Evolutionary conservation across 2,113 vertebrate species (phyloP).

Genomic region (Ciconia stormi): DNA sequence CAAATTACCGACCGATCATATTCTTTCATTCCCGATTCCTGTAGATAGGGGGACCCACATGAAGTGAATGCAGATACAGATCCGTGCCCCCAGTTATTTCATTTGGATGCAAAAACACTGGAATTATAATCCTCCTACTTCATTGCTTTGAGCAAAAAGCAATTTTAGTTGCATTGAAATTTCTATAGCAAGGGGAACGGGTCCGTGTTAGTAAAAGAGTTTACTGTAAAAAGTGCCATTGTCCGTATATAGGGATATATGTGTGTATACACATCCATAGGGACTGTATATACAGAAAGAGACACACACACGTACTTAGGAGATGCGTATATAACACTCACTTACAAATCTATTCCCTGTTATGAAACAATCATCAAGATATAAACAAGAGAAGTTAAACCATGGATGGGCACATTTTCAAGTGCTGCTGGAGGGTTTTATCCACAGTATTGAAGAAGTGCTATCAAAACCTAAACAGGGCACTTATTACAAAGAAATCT

Average conservation of each 20-base stretch:
- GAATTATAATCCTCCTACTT: neutral
- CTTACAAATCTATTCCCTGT: constrained; percentile 42
- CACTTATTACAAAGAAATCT: constrained; percentile 50
- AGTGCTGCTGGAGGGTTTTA: constrained; percentile 36
- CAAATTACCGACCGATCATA: neutral
- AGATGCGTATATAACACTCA: constrained; percentile 33
- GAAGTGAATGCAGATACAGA: neutral
- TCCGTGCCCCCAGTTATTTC: neutral
- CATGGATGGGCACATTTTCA: constrained; percentile 3
- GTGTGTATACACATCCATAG: neutral
- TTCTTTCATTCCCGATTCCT: neutral
- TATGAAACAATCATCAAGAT: constrained; percentile 47
- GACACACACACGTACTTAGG: constrained; percentile 19
- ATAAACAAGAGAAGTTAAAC: constrained; percentile 58
- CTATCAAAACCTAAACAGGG: constrained; percentile 55
- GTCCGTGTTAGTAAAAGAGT: neutral
- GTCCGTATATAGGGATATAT: neutral
- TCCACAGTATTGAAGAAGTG: constrained; percentile 37
- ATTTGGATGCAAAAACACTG: neutral
- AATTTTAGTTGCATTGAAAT: neutral
- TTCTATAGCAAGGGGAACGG: neutral
- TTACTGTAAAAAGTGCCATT: neutral
- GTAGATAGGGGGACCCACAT: constrained; percentile 29
- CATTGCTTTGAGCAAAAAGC: neutral
- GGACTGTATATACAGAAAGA: constrained; percentile 17